A percentile compares a stretch with the other conserved stretches of the same genome.
These are phyloP conservation scores for Synergus itoensis DNA, from an alignment of 2,888 invertebrate genomes.

Conservation along the genomic window DNA sequence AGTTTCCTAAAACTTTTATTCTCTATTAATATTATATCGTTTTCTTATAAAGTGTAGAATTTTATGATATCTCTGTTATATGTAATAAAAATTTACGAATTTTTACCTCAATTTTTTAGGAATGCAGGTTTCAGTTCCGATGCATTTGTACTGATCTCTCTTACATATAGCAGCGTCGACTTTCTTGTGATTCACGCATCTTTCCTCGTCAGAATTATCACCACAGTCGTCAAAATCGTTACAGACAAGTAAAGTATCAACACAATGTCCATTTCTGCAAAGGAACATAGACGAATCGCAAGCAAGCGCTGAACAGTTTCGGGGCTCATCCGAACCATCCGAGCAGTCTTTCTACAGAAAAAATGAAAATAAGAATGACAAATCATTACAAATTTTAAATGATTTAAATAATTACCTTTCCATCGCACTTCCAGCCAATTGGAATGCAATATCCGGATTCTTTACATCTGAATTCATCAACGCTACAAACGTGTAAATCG, in stretches of 20 bases:
- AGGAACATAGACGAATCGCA: slow-evolving; percentile 76
- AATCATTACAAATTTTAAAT: not conserved
- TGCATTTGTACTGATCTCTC: slow-evolving; percentile 64
- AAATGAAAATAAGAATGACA: not conserved
- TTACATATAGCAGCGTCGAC: slow-evolving; percentile 56
- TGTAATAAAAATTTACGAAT: not conserved
- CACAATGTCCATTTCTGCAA: slow-evolving; percentile 80
- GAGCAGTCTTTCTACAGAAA: slow-evolving; percentile 66
- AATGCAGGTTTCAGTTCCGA: slow-evolving; percentile 65
- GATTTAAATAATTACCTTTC: slow-evolving; percentile 55
- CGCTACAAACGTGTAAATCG: slow-evolving; percentile 59
- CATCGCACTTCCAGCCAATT: slow-evolving; percentile 77
- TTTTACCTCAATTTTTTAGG: slow-evolving; percentile 62
- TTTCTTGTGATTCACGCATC: slow-evolving; percentile 70
- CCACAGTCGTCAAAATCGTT: slow-evolving; percentile 82
- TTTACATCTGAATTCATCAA: slow-evolving; percentile 68
- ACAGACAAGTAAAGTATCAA: slow-evolving; percentile 80
- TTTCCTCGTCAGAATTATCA: slow-evolving; percentile 80
- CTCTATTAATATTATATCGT: too few relatives aligned
- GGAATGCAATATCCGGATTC: slow-evolving; percentile 75
- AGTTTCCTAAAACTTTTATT: too few relatives aligned
- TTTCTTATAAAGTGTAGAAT: too few relatives aligned
- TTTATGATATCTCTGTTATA: too few relatives aligned
- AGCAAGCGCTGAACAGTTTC: slow-evolving; percentile 57
- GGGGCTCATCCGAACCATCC: slow-evolving; percentile 73